These are phyloP conservation scores for Tretioscincus oriximinensis DNA, from an alignment of 2,113 vertebrate genomes.

Conservation along the genomic window DNA sequence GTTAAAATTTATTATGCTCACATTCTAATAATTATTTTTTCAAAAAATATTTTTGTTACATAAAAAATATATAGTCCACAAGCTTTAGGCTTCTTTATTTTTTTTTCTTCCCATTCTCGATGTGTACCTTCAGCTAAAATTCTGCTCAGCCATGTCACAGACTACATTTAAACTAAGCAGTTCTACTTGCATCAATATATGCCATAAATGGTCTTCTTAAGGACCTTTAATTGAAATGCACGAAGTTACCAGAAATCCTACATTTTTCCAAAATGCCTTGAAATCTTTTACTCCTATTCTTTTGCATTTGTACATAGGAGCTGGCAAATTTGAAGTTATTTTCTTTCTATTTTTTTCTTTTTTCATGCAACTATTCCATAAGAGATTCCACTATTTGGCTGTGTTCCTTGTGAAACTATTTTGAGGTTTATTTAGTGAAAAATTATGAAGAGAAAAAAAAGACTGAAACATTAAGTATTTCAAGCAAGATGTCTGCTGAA, in stretches of 20 bases:
- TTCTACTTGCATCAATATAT: slow-evolving; percentile 18
- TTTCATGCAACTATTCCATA: too few relatives aligned
- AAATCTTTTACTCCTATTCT: background rate
- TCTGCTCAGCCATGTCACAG: slow-evolving; percentile 19
- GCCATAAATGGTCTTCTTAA: slow-evolving; percentile 21
- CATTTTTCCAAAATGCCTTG: too few relatives aligned
- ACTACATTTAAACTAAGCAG: slow-evolving; percentile 31
- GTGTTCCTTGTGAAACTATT: background rate
- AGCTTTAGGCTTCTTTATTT: background rate
- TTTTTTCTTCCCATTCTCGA: background rate
- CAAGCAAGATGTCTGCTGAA: slow-evolving; percentile 21
- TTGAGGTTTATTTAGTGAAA: slow-evolving; percentile 7
- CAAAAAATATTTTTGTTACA: background rate
- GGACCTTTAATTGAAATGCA: background rate
- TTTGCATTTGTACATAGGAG: background rate
- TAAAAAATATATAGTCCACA: slow-evolving; percentile 11
- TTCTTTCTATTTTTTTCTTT: too few relatives aligned
- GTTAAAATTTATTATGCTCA: background rate
- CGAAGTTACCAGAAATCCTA: background rate
- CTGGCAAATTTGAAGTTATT: background rate
- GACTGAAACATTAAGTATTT: slow-evolving; percentile 19
- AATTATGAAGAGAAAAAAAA: background rate
- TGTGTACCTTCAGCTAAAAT: slow-evolving; percentile 25
- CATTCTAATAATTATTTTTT: background rate
- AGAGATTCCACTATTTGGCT: too few relatives aligned